Conservation (phyloP, 2,888 invertebrate genomes). For the Pollenia labialis region DNA sequence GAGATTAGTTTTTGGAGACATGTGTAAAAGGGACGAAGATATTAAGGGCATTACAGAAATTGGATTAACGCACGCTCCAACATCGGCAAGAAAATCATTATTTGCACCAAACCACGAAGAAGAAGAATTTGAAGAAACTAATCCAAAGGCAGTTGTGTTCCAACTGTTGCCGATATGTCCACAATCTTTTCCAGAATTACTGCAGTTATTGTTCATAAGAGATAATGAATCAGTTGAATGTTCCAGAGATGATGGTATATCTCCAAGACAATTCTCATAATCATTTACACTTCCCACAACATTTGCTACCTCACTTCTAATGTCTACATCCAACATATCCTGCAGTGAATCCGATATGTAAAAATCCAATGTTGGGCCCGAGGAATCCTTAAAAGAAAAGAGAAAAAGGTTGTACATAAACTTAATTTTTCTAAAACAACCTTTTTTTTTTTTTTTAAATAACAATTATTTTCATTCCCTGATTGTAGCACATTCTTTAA, state of each 20-base stretch:
- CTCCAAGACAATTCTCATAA: constrained; percentile 85
- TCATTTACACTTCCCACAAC: constrained; percentile 90
- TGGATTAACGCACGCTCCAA: constrained; percentile 91
- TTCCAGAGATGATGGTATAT: constrained; percentile 84
- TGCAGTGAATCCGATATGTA: constrained; percentile 91
- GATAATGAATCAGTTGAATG: constrained; percentile 81
- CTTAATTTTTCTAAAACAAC: neutral
- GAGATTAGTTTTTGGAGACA: constrained; percentile 80
- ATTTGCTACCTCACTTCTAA: constrained; percentile 93
- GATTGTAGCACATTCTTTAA: too few species aligned
- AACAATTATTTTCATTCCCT: neutral
- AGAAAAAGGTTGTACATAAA: constrained; percentile 1
- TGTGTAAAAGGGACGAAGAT: constrained; percentile 84
- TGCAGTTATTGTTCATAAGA: constrained; percentile 76
- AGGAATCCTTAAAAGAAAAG: constrained; percentile 84
- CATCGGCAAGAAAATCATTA: constrained; percentile 89
- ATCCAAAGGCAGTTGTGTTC: constrained; percentile 66
- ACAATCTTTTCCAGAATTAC: constrained; percentile 72
- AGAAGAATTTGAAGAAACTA: constrained; percentile 75
- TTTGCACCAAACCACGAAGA: constrained; percentile 78
- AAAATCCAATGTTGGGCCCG: constrained; percentile 86
- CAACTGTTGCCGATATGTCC: constrained; percentile 73
- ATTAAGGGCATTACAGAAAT: constrained; percentile 94
- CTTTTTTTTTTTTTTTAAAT: too few species aligned
- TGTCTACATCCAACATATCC: constrained; percentile 95